These are phyloP conservation scores for Phodopus roborovskii DNA, from an alignment of 2,113 vertebrate genomes.

Conservation along the genomic window DNA sequence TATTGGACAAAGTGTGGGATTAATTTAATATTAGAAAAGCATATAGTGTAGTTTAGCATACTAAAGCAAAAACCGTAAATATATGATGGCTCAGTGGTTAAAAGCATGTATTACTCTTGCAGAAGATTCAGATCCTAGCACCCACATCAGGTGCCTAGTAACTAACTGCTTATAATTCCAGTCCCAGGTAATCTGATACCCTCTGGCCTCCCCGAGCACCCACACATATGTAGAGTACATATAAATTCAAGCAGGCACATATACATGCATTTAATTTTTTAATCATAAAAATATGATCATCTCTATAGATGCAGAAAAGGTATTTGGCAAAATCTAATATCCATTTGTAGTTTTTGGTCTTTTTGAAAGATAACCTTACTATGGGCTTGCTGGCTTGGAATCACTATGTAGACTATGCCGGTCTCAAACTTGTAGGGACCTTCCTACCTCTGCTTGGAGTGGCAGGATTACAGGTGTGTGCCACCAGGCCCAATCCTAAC, in stretches of 20 bases:
- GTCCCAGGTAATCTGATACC: not conserved
- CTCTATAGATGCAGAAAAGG: conserved; percentile 19
- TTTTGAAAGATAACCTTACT: not conserved
- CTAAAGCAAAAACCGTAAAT: not conserved
- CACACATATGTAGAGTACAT: not conserved
- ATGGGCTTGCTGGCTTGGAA: no score
- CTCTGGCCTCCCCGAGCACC: not conserved
- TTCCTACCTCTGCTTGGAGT: no score
- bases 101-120: not conserved
- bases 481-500: not conserved
- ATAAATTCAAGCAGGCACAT: not conserved
- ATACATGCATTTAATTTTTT: not conserved
- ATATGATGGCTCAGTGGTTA: not conserved
- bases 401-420: not conserved
- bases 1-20: not conserved
- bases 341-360: not conserved
- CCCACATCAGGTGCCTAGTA: not conserved
- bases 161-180: not conserved
- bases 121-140: not conserved
- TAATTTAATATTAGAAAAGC: conserved; percentile 1
- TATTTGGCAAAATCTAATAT: not conserved
- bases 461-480: not conserved
- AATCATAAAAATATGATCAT: not conserved
- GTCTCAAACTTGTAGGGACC: not conserved
- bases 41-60: not conserved